Evolutionary conservation across 2,888 invertebrate species (phyloP), one percentile per base, ranked within the genome.

Genomic region (Hanleya hanleyi): DNA sequence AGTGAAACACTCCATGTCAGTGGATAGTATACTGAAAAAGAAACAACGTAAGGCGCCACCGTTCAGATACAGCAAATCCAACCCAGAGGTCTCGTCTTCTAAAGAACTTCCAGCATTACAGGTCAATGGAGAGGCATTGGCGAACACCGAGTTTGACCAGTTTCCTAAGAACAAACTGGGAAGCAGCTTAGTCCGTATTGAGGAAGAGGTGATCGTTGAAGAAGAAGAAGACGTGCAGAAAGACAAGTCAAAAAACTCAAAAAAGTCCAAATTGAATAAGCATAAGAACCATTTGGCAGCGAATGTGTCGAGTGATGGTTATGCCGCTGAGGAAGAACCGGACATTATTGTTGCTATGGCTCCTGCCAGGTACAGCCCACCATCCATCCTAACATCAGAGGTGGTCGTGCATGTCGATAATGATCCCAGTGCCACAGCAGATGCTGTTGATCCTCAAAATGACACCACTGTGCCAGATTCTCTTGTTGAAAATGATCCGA

Each of bases 201-300:
- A 57, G 29, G 57, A 57, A 32, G 57, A 57, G 29, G 57, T 57
- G 22, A 57, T 57, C 57, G 29, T 29, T 29, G 57, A 57, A 57
- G 57, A 57, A 26, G 32, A 57, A 26, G 12, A 29, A 29, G 57
- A 57, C 26, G 57, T 57, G 4, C 26, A 57, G 32, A 57, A 57
- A 26, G 57, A 9, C 26, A 57, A 57, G 29, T 57, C 57, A 22
- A 57, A 57, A 57, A n/a, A n/a, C n/a, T n/a, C n/a, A n/a, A 57
- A 57, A 32, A 57, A 57, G 32, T 57, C 57, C 18, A 57, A 57
- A 29, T 29, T 15, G 15, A 29, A 15, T 2, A 57, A 57, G 32
- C n/a, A n/a, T n/a, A 57, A 57, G 26, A 22, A 57, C 2, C 32
- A 29, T 26, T 57, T 57, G 57, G 15, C 57, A 1, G 12, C 57